phyloP scores from a whole-genome alignment of 2,113 vertebrate genomes.

The Eptatretus burgeri region DNA sequence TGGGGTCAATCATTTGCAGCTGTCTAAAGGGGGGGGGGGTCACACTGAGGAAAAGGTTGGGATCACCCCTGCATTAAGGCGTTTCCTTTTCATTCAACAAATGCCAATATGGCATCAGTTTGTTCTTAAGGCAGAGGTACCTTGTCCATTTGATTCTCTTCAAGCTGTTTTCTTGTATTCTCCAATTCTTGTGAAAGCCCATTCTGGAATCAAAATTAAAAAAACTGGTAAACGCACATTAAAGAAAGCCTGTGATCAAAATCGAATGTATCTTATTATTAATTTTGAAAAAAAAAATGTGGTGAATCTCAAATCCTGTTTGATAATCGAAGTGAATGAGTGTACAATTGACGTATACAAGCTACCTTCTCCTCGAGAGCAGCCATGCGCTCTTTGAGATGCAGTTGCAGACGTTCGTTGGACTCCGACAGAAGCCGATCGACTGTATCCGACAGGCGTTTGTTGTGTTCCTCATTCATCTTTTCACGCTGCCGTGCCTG shows the following conservation, averaged over 20 bases:
- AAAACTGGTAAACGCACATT: too few relatives aligned
- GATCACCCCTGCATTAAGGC: background rate
- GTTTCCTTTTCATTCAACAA: background rate
- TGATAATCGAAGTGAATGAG: background rate
- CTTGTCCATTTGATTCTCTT: slow-evolving; percentile 87
- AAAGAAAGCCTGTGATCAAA: too few relatives aligned
- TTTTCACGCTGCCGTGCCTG: slow-evolving; percentile 97
- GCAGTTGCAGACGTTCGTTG: slow-evolving; percentile 75
- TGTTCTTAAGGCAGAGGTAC: slow-evolving; percentile 16
- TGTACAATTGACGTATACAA: background rate
- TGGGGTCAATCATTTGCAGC: too few relatives aligned
- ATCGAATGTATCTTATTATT: too few relatives aligned
- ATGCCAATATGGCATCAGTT: background rate
- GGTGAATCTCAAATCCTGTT: background rate
- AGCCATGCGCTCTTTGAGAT: slow-evolving; percentile 88
- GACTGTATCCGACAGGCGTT: slow-evolving; percentile 75
- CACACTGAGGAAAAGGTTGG: too few relatives aligned
- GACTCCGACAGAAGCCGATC: slow-evolving; percentile 83
- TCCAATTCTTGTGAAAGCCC: slow-evolving; percentile 88
- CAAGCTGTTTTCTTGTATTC: slow-evolving; percentile 73
- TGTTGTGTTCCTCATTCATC: slow-evolving; percentile 99
- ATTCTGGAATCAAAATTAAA: slow-evolving; percentile 26
- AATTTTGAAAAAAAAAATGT: too few relatives aligned
- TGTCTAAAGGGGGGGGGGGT: too few relatives aligned
- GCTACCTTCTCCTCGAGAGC: slow-evolving; percentile 79